Conservation (phyloP, 2,113 vertebrate species). For the Microcebus ravelobensis region DNA sequence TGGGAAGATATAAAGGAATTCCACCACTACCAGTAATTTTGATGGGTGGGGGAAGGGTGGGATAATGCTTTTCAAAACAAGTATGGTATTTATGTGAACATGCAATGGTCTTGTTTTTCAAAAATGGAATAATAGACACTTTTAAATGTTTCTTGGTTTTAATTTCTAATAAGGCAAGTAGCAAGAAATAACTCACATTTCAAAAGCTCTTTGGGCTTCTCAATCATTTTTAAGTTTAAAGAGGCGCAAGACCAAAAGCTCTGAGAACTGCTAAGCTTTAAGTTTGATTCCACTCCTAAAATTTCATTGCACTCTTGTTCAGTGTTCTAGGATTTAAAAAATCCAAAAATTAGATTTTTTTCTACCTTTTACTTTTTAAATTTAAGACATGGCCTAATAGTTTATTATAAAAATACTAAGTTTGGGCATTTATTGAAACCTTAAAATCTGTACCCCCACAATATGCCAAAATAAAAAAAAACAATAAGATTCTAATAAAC, state of each 20-base stretch:
- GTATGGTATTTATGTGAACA: neutral
- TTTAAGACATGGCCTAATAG: neutral
- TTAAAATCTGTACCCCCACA: no score
- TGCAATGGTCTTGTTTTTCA: neutral
- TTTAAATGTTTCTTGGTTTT: neutral
- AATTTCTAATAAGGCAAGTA: neutral
- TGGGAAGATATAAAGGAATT: neutral
- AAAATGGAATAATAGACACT: neutral
- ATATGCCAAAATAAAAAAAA: no score
- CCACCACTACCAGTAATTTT: neutral
- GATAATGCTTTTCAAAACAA: neutral
- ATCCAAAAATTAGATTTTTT: neutral
- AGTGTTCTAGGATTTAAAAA: neutral
- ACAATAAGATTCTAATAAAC: no score
- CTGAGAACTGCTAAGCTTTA: neutral
- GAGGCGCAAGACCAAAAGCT: neutral
- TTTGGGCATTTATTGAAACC: neutral
- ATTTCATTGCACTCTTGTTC: neutral
- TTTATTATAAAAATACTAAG: neutral
- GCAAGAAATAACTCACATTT: neutral
- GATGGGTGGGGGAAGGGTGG: neutral
- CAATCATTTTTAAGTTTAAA: neutral
- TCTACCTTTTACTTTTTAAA: neutral
- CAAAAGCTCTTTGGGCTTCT: neutral
- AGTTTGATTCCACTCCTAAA: neutral